Base-by-base conservation (phyloP, 1,140 invertebrate genomes). In the Polypedilum vanderplanki region DNA sequence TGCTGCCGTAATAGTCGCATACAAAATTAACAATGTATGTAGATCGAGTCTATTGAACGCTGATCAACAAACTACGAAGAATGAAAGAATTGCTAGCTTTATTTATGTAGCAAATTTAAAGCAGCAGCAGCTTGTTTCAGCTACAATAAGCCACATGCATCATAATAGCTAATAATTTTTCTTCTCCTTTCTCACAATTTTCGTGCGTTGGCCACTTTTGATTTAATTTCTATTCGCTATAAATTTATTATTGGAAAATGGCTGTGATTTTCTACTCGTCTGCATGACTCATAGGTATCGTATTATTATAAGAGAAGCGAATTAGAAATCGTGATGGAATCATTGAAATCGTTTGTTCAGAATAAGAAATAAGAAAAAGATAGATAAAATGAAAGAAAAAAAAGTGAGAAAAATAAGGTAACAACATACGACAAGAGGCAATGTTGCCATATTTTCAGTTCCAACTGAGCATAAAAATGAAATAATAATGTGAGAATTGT, bases 251-350 rank as follows among this genome's bases (percentile, higher is more conserved):
- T 33, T 33, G 24, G 5, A 33, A 33, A 33, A 33, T 33, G 24
- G 24, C 24, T 33, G 24, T 5, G 24, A 33, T 33, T 33, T 33
- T 33, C 24, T 33, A 5, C 24, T n/a, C 24, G 24, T 33, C 24
- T 33, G 24, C 24, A 33, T 33, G 24, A 33, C 24, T 33, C 24
- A 33, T 5, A 33, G 2, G 24, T 33, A 33, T 33, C 24, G 24
- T 33, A 33, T 33, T 33, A 33, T 33, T 33, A 33, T 5, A 33
- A 33, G 24, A 33, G 24, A 5, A 33, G 24, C 24, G 46, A 57
- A 57, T 57, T 57, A 57, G 46, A 57, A 57, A 57, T 57, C 46
- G 46, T 57, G 46, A 57, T 57, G 12, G 46, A 57, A 57, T 57
- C 46, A 57, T 57, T 57, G 46, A 57, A 57, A 57, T 33, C 46